These are phyloP conservation scores for Rapana venosa DNA, from an alignment of 2,888 invertebrate genomes.

Conservation along the genomic window DNA sequence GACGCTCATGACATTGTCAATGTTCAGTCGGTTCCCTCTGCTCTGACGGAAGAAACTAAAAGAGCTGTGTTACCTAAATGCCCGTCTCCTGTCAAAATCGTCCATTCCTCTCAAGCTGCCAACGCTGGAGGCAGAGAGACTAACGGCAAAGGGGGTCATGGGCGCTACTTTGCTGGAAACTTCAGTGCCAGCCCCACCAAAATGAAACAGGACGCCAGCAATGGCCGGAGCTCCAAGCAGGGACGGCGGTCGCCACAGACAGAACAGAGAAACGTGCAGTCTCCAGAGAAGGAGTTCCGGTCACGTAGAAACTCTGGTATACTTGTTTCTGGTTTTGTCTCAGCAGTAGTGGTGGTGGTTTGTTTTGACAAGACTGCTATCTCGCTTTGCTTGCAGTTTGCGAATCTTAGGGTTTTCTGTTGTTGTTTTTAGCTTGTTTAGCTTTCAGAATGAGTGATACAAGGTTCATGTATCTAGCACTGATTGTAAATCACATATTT, in stretches of 20 bases:
- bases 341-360: background rate
- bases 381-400: background rate
- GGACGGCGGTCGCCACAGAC: conserved; percentile 29
- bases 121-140: background rate
- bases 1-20: conserved; percentile 75
- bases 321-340: background rate
- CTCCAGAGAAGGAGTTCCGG: conserved; percentile 52
- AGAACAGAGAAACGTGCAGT: conserved; percentile 43
- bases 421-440: background rate
- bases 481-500: too few relatives aligned
- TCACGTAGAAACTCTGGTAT: conserved; percentile 64
- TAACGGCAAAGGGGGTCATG: conserved; percentile 4
- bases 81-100: conserved; percentile 68
- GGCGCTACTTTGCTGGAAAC: conserved; percentile 9
- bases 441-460: too few relatives aligned
- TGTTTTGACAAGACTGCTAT: background rate
- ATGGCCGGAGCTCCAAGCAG: background rate
- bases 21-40: conserved; percentile 69
- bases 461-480: too few relatives aligned
- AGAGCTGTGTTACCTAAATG: conserved; percentile 57
- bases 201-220: background rate
- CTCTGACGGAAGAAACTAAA: conserved; percentile 67
- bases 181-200: conserved; percentile 25
- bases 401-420: background rate
- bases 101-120: conserved; percentile 52